Percentiles rank a stretch among this genome's conserved stretches.
Conservation (phyloP, 2,797 vertebrate genomes). For the Pseudochirops corinnae region DNA sequence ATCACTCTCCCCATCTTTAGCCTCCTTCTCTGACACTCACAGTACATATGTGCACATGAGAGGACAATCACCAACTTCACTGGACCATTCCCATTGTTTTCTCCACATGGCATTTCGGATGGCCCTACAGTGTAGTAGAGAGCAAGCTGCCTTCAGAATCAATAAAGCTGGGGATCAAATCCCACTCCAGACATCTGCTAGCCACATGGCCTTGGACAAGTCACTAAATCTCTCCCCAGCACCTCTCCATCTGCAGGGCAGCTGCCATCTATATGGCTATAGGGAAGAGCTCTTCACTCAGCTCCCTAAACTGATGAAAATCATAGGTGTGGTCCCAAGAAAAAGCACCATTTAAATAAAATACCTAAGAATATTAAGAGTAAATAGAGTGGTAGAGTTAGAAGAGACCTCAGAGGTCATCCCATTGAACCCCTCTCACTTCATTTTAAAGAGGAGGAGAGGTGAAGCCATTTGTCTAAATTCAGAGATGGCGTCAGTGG, state of each 20-base stretch:
- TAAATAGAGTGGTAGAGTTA: background rate
- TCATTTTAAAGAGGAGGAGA: background rate
- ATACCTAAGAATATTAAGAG: background rate
- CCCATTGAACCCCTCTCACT: background rate
- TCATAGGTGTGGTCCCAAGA: background rate
- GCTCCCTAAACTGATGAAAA: background rate
- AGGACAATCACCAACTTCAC: background rate
- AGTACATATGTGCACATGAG: background rate
- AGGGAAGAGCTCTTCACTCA: background rate
- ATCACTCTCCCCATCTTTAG: background rate
- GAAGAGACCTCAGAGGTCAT: background rate
- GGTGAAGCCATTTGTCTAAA: background rate
- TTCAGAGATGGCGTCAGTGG: background rate
- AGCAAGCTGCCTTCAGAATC: background rate
- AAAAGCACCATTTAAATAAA: background rate
- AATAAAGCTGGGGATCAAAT: background rate
- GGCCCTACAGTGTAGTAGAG: background rate
- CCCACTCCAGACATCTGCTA: background rate
- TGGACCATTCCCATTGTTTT: background rate
- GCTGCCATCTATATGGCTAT: background rate
- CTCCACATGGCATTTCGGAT: background rate
- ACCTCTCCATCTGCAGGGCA: background rate
- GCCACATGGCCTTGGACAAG: background rate
- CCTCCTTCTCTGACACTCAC: background rate
- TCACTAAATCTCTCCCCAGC: background rate